Conservation (phyloP, 2,797 vertebrate species). For the Podarcis lilfordi region DNA sequence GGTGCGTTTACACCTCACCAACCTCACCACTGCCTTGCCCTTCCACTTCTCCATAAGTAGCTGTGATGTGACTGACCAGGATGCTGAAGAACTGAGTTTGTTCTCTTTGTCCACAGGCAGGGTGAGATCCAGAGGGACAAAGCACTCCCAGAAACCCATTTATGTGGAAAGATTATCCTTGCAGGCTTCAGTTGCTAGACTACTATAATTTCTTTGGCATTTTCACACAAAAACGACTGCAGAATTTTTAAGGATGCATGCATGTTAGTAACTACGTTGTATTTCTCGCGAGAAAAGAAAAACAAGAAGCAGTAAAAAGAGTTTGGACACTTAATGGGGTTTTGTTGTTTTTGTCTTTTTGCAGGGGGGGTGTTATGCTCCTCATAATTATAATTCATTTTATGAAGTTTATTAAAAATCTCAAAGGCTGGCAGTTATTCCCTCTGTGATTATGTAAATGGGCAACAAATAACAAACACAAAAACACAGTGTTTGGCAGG, state of each 20-base stretch:
- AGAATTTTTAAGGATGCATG: background rate
- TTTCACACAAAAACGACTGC: background rate
- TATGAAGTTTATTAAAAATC: slow-evolving; percentile 20
- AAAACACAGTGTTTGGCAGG: background rate
- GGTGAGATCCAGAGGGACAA: background rate
- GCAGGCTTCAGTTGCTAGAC: background rate
- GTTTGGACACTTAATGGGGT: background rate
- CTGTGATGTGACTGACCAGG: too few relatives aligned
- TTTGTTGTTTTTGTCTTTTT: background rate
- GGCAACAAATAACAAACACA: slow-evolving; percentile 38
- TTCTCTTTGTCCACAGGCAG: background rate
- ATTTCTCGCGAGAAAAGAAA: background rate
- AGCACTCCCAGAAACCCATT: background rate
- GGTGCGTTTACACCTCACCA: too few relatives aligned
- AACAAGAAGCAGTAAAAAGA: background rate
- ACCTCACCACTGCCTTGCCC: too few relatives aligned
- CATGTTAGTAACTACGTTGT: background rate
- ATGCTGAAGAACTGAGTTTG: background rate
- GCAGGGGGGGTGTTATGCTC: background rate
- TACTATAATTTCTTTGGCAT: background rate
- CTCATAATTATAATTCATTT: slow-evolving; percentile 8
- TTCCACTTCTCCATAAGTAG: too few relatives aligned
- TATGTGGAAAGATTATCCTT: background rate
- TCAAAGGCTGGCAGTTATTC: slow-evolving; percentile 23
- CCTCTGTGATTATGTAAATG: slow-evolving; percentile 8